Percentiles rank a stretch among this genome's conserved stretches.
Conservation (phyloP, 2,113 vertebrate species). For the Dipodomys merriami region DNA sequence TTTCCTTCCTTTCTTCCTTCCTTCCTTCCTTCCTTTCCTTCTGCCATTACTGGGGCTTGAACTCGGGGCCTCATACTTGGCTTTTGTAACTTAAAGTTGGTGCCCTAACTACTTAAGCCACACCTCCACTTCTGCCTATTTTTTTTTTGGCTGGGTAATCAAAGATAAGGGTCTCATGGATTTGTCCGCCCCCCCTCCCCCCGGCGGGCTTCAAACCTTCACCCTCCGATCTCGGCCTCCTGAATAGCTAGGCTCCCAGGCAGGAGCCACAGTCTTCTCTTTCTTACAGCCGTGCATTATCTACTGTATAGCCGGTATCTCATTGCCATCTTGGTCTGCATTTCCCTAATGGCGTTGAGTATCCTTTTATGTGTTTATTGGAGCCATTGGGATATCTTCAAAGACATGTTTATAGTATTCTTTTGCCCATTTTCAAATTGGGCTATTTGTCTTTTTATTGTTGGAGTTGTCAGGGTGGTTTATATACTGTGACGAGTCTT, state of each 20-base stretch:
- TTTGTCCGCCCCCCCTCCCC: too few relatives aligned
- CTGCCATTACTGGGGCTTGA: too few relatives aligned
- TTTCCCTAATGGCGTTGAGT: constrained; percentile 9
- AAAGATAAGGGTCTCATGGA: too few relatives aligned
- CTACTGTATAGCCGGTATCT: not conserved
- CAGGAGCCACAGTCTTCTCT: not conserved
- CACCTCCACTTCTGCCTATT: not conserved
- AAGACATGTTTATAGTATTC: not conserved
- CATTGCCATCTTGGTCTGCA: not conserved
- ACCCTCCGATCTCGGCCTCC: too few relatives aligned
- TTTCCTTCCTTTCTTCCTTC: too few relatives aligned
- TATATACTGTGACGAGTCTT: not conserved
- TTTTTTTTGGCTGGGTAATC: too few relatives aligned
- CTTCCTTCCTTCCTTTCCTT: too few relatives aligned
- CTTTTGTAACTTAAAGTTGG: too few relatives aligned
- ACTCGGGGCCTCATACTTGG: too few relatives aligned
- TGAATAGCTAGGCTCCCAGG: too few relatives aligned
- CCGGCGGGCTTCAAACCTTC: too few relatives aligned
- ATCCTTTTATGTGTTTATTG: constrained; percentile 39
- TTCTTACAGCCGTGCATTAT: not conserved
- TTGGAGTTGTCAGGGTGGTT: constrained; percentile 23
- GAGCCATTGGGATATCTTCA: not conserved
- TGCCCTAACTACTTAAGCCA: too few relatives aligned
- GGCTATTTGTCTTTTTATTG: constrained; percentile 46
- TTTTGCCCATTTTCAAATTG: constrained; percentile 43